Evolutionary conservation across 2,888 invertebrate species (phyloP), one percentile per base, ranked within the genome.

Genomic region (Eurytoma adleriae): DNA sequence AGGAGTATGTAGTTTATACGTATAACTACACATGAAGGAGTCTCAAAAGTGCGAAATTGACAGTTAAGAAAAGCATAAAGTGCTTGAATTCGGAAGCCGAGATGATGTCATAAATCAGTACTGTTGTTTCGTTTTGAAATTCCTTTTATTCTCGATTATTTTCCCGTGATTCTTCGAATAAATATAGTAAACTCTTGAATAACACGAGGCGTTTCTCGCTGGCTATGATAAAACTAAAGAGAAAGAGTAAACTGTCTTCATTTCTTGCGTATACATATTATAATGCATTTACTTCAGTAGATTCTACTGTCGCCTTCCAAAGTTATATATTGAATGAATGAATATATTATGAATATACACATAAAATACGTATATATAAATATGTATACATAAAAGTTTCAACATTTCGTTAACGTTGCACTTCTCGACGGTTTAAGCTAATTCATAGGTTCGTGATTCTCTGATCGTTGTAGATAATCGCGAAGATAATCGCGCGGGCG

Each of bases 261-360:
- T 86, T 86, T 83, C 85, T 84, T 84, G 84, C 85, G 85, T 86
- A 86, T 85, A 81, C 74, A 83, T 70, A 68, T 70, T 71, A 86
- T 61, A 79, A 79, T 88, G 88, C 88, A 88, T 89, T 89, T 89
- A 89, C 87, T 87, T 89, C 87, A 86, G 87, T 89, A 89, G 87
- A 83, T 83, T 88, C 87, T 88, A 88, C 86, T 87, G 87, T 89
- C 87, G 88, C 89, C 88, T 89, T 89, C 87, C 87, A 87, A 85
- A 87, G 84, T 83, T 82, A 81, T 77, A 82, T 81, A 84, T 83
- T 76, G 76, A 83, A 84, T 81, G 83, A 82, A 81, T 80, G 78
- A 78, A 79, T 30, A 61, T 79, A 82, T 78, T 78, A 71, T 61
- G 40, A 40, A 81, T 72, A 79, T 68, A 71, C 75, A 74, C 62